Evolutionary conservation across 2,113 vertebrate genomes (phyloP), one percentile per base, ranked within the genome.

Genomic region (Phalacrocorax carbo): DNA sequence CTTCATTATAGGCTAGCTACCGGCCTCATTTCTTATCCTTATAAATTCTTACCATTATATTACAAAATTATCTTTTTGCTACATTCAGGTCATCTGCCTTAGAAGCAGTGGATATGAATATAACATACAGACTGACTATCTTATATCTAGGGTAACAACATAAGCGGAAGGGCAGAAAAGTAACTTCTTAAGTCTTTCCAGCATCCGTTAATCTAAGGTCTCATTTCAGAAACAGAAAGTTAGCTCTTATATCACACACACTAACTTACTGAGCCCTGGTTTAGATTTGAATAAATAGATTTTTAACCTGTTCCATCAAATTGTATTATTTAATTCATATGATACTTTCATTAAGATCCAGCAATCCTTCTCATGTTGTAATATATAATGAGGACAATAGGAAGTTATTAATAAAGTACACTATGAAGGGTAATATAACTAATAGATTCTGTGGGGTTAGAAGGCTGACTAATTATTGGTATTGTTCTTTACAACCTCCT

Each of bases 401-500:
- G 49, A 94, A 94, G 25, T 75, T 91, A 92, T 93, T 94, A 94
- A 96, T 94, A 61, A 94, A 92, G 88, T 55, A 82, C 51, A 86
- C 3, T 79, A 3, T 52, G 68, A 88, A 61, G 57, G 27, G 42
- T 65, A 93, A 90, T 70, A 71, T 49, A 92, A 85, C 51, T 62
- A 93, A 75, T 55, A 95, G 54, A 52, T 66, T 82, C 70, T 90
- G 64, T 3, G 14, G 72, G 88, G 79, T 86, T 93, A 86, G 79
- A 93, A 96, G 76, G 32, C 79, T 90, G 72, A 92, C 79, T 96
- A 95, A 94, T 96, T 94, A 93, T 88, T 86, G 21, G 15, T 49
- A 94, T 96, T 95, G 76, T 93, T 94, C 73, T 95, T 95, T 95
- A 95, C 60, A 94, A 83, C 58, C 80, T 94, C 72, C 49, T 88